A percentile compares a stretch with the other conserved stretches of the same genome.
Conservation (phyloP, 2,113 vertebrate species). For the Sarotherodon lohbergeri region DNA sequence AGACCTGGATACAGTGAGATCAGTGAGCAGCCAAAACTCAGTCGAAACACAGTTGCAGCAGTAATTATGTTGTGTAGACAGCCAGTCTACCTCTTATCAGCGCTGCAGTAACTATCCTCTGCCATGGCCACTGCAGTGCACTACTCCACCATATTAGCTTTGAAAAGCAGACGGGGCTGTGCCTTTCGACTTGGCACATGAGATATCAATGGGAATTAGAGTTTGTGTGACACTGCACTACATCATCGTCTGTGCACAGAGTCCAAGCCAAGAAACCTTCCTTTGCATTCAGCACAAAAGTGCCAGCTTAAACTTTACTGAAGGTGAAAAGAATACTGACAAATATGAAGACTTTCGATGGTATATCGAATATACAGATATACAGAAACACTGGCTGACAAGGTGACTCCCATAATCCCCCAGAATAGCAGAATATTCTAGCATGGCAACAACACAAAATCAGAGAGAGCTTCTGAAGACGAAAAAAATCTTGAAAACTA, state of each 20-base stretch:
- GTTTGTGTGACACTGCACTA: not conserved
- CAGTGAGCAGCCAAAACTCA: not conserved
- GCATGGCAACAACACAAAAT: not conserved
- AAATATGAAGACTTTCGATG: not conserved
- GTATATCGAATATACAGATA: not conserved
- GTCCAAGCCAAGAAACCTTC: not conserved
- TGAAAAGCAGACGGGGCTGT: not conserved
- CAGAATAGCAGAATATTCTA: not conserved
- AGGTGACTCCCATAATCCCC: not conserved
- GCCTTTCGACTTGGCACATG: not conserved
- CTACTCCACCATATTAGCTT: not conserved
- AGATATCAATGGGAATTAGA: not conserved
- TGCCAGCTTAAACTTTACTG: not conserved
- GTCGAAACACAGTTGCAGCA: not conserved
- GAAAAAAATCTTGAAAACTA: not conserved
- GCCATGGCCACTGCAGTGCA: not conserved
- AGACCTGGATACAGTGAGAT: not conserved
- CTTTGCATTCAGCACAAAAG: not conserved
- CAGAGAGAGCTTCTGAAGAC: not conserved
- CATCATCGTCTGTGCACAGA: rapidly evolving
- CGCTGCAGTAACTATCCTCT: not conserved
- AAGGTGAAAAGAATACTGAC: not conserved
- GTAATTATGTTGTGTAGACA: not conserved
- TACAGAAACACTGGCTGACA: not conserved
- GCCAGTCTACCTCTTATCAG: not conserved